phyloP scores from a whole-genome alignment of 2,888 invertebrate species.

The Chaetogeoica ovagalla region DNA sequence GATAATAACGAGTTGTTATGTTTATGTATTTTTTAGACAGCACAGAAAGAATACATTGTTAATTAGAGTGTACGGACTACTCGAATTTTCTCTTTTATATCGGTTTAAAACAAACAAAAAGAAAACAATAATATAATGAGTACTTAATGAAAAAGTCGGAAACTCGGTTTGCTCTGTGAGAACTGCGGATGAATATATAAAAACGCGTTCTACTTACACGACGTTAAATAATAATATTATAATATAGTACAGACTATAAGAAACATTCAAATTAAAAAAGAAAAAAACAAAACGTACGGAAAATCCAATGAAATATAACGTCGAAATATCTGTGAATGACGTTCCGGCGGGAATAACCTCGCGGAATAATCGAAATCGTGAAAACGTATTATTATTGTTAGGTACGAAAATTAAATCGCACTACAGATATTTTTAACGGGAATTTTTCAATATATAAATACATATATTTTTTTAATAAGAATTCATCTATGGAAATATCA shows the following conservation, averaged over 20 bases:
- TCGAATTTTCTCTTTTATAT: slow-evolving; percentile 25
- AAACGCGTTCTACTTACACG: slow-evolving; percentile 6
- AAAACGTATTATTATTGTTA: too few species aligned
- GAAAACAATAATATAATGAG: background rate
- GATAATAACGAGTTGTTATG: background rate
- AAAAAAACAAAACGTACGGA: too few species aligned
- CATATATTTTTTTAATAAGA: too few species aligned
- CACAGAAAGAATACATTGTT: slow-evolving; percentile 14
- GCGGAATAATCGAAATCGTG: too few species aligned
- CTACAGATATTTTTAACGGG: too few species aligned
- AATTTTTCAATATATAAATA: too few species aligned
- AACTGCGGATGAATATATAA: background rate
- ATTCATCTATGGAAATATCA: too few species aligned
- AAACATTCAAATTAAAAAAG: background rate
- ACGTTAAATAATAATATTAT: slow-evolving; percentile 2
- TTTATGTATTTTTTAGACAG: background rate
- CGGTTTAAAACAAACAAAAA: background rate
- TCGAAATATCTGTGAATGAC: too few species aligned
- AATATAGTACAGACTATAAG: background rate
- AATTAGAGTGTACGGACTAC: slow-evolving; percentile 22
- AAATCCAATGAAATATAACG: too few species aligned
- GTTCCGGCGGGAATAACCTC: too few species aligned
- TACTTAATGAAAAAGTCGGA: background rate
- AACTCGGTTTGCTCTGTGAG: background rate
- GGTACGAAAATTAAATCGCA: too few species aligned